Percentiles rank a stretch among this genome's conserved stretches.
Evolutionary conservation across 2,888 invertebrate genomes (phyloP).

Genomic region (Marasmarcha lunaedactyla): DNA sequence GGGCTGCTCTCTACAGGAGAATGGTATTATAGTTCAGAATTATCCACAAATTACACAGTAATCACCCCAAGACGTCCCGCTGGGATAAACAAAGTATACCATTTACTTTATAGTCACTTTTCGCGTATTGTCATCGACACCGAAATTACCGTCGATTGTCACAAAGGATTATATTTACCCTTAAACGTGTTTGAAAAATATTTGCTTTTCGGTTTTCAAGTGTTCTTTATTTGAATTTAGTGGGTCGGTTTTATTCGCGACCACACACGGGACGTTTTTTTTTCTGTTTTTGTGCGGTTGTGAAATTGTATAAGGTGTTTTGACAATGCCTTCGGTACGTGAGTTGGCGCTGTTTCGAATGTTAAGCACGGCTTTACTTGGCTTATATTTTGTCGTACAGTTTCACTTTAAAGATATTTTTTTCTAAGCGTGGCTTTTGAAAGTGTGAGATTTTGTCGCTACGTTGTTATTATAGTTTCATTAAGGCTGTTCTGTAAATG

Average conservation of each 20-base stretch:
- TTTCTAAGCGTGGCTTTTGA: no score
- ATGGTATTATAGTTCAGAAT: constrained; percentile 37
- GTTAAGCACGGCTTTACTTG: constrained; percentile 50
- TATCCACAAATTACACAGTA: constrained; percentile 58
- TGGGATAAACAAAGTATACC: constrained; percentile 42
- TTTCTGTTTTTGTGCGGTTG: constrained; percentile 29
- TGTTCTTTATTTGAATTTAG: constrained; percentile 47
- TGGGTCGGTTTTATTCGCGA: constrained; percentile 38
- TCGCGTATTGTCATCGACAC: constrained; percentile 50
- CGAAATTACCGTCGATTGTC: constrained; percentile 52
- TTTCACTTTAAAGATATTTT: constrained; percentile 5
- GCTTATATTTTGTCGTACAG: constrained; percentile 37
- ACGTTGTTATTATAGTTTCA: no score
- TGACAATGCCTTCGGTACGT: constrained; percentile 61
- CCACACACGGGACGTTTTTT: constrained; percentile 41
- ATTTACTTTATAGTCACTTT: constrained; percentile 17
- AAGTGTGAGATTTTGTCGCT: no score
- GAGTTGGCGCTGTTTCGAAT: constrained; percentile 48
- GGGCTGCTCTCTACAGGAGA: constrained; percentile 23
- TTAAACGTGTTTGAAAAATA: constrained; percentile 65
- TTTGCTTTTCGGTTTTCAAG: constrained; percentile 54
- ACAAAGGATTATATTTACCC: constrained; percentile 49
- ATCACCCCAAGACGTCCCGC: constrained; percentile 42
- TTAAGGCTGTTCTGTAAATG: no score
- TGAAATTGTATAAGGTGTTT: constrained; percentile 64